These are phyloP conservation scores for Pagetopsis macropterus DNA, from an alignment of 2,797 vertebrate genomes.

Conservation along the genomic window DNA sequence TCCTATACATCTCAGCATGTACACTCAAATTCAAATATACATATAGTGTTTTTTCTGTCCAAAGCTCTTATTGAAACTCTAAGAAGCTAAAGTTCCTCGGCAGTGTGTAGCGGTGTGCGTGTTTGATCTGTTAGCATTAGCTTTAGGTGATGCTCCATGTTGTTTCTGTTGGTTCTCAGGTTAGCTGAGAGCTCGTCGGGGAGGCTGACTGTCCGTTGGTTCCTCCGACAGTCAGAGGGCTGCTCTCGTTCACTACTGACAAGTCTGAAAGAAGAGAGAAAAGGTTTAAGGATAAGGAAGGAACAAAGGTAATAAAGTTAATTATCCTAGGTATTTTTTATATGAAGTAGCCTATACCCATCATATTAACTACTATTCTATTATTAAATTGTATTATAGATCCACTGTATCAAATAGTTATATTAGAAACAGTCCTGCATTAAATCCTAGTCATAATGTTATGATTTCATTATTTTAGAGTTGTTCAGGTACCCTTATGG, in stretches of 20 bases:
- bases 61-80: too few relatives aligned
- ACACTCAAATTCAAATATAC: too few relatives aligned
- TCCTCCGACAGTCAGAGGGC: slow-evolving; percentile 20
- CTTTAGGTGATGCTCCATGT: background rate
- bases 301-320: background rate
- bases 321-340: background rate
- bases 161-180: slow-evolving; percentile 20
- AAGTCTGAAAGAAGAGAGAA: slow-evolving; percentile 30
- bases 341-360: background rate
- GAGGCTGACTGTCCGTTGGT: slow-evolving; percentile 24
- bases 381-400: too few relatives aligned
- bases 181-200: background rate
- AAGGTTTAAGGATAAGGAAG: background rate
- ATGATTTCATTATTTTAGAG: too few relatives aligned
- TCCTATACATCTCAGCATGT: background rate
- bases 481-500: too few relatives aligned
- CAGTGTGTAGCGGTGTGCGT: slow-evolving; percentile 27
- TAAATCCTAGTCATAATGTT: too few relatives aligned
- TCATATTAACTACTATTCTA: background rate
- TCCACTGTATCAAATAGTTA: too few relatives aligned
- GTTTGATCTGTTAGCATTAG: slow-evolving; percentile 34
- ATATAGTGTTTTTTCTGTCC: too few relatives aligned
- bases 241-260: slow-evolving; percentile 31
- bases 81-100: slow-evolving; percentile 1
- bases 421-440: too few relatives aligned